These are phyloP conservation scores for Murina feae DNA, from an alignment of 2,113 vertebrate genomes.

Conservation along the genomic window DNA sequence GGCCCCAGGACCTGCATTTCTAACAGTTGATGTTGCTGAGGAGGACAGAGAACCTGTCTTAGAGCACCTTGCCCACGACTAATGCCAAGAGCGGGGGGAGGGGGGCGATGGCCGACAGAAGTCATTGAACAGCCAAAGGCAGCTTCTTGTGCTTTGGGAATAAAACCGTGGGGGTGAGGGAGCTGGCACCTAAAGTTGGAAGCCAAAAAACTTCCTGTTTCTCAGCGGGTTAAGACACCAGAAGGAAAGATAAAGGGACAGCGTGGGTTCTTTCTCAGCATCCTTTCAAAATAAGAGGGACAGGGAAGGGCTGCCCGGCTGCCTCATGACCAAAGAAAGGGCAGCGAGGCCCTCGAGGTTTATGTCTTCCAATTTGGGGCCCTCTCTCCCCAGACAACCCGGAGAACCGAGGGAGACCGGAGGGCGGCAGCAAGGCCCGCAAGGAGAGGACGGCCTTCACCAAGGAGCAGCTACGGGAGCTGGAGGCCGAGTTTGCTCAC, in stretches of 20 bases:
- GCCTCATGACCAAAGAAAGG: not conserved
- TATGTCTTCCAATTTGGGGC: not conserved
- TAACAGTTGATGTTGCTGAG: not conserved
- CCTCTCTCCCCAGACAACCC: conserved; percentile 83
- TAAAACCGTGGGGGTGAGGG: not conserved
- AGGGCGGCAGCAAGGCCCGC: conserved; percentile 88
- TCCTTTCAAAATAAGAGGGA: not conserved
- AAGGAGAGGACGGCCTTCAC: conserved; percentile 97
- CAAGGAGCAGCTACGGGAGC: conserved; percentile 94
- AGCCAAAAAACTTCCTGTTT: not conserved
- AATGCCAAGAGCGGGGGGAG: no score
- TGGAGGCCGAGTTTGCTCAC: conserved; percentile 96
- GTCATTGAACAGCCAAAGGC: not conserved
- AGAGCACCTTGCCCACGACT: not conserved
- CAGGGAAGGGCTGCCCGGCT: not conserved
- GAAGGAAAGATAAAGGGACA: not conserved
- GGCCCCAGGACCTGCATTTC: not conserved
- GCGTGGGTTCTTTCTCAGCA: not conserved
- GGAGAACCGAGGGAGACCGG: conserved; percentile 82
- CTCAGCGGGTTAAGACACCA: not conserved
- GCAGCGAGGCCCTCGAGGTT: not conserved
- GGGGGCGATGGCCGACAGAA: no score
- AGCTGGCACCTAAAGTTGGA: not conserved
- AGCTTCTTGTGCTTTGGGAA: not conserved
- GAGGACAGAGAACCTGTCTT: not conserved